phyloP scores from a whole-genome alignment of 2,888 invertebrate genomes.

The Eucera pruinosa region DNA sequence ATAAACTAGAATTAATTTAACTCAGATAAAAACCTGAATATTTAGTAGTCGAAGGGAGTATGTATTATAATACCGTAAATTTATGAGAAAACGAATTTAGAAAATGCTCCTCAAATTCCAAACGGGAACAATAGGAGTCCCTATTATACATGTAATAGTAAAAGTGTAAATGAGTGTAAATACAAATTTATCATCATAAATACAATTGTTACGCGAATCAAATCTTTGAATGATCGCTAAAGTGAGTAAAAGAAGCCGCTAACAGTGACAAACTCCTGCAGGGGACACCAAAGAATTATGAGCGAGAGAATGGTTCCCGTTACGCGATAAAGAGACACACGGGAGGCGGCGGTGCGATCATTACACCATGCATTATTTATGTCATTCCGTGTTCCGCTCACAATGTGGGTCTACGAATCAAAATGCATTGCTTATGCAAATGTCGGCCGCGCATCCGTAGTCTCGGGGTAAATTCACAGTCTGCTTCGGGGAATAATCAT shows the following conservation, averaged over 20 bases:
- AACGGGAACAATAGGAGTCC: too few species aligned
- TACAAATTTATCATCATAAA: background rate
- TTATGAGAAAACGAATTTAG: too few species aligned
- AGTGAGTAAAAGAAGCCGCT: conserved; percentile 40
- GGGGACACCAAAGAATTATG: conserved; percentile 67
- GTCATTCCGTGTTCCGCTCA: conserved; percentile 75
- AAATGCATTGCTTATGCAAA: conserved; percentile 84
- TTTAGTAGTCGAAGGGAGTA: too few species aligned
- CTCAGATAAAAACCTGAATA: too few species aligned
- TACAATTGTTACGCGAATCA: conserved; percentile 33
- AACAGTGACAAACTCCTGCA: conserved; percentile 41
- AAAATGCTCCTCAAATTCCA: too few species aligned
- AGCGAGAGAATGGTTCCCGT: conserved; percentile 65
- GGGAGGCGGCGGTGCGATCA: conserved; percentile 68
- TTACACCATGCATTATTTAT: conserved; percentile 83
- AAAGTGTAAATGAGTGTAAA: conserved; percentile 30
- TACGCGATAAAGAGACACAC: conserved; percentile 43
- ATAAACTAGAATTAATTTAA: too few species aligned
- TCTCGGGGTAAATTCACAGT: conserved; percentile 71
- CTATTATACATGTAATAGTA: conserved; percentile 33
- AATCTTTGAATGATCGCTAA: conserved; percentile 48
- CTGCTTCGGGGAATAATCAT: conserved; percentile 77
- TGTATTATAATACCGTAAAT: too few species aligned
- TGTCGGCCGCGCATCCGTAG: conserved; percentile 76
- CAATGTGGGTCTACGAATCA: conserved; percentile 81